phyloP scores from a whole-genome alignment of 2,113 vertebrate genomes.

The Empidonax traillii region DNA sequence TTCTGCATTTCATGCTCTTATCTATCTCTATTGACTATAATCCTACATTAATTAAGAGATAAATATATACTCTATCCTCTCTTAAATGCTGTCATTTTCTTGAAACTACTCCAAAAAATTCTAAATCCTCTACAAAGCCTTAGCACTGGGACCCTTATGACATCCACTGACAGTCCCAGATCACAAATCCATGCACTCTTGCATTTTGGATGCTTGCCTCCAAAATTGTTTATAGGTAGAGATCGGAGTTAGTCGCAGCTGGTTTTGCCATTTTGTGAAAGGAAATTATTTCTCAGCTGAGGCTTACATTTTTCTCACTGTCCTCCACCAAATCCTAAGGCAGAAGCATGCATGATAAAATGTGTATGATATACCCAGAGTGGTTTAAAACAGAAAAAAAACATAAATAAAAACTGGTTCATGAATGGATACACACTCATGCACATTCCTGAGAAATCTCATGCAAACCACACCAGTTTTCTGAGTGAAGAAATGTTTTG shows the following conservation, averaged over 20 bases:
- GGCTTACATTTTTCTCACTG: neutral
- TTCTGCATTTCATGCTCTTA: neutral
- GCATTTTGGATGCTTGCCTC: neutral
- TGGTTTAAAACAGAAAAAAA: neutral
- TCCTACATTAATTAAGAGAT: neutral
- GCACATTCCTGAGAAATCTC: neutral
- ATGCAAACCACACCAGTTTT: neutral
- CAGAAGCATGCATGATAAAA: neutral
- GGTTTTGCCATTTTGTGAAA: conserved; percentile 27
- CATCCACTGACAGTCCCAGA: neutral
- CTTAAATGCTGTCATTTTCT: neutral
- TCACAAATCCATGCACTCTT: neutral
- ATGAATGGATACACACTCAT: neutral
- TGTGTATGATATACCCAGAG: neutral
- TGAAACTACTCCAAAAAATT: conserved; percentile 9
- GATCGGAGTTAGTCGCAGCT: neutral
- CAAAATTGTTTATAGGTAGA: conserved; percentile 19
- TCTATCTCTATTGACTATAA: neutral
- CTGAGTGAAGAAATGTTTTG: neutral
- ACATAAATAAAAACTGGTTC: neutral
- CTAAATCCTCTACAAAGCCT: neutral
- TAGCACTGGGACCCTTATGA: neutral
- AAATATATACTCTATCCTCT: neutral
- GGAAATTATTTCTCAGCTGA: conserved; percentile 20
- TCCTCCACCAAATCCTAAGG: neutral